Evolutionary conservation across 2,888 invertebrate species (phyloP).

Genomic region (Schizaphis graminum): DNA sequence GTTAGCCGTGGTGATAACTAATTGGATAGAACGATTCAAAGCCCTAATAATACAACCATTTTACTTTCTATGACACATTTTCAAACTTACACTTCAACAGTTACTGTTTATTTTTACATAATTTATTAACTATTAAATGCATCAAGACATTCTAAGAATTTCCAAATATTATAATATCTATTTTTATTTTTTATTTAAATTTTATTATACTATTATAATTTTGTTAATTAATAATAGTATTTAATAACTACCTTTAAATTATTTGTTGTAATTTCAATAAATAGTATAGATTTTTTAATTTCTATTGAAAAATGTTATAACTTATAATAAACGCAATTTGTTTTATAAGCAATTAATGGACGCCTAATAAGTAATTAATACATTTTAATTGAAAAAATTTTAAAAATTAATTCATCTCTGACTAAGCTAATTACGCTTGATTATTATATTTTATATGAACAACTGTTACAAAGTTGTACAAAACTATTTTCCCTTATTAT

Average conservation of each 20-base stretch:
- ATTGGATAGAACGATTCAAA: too few species aligned
- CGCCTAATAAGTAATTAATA: not conserved
- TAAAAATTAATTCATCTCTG: not conserved
- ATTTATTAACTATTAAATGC: too few species aligned
- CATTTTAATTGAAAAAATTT: not conserved
- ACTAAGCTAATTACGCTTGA: not conserved
- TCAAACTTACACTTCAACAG: too few species aligned
- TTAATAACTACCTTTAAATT: not conserved
- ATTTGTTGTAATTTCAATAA: not conserved
- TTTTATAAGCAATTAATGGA: not conserved
- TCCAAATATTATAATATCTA: too few species aligned
- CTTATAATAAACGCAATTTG: too few species aligned
- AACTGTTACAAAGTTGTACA: not conserved
- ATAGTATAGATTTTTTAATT: not conserved
- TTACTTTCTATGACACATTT: too few species aligned
- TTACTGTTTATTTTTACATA: too few species aligned
- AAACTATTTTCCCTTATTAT: not conserved
- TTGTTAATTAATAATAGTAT: not conserved
- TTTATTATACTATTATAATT: not conserved
- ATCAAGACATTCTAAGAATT: too few species aligned
- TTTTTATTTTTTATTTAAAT: too few species aligned
- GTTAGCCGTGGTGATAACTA: too few species aligned
- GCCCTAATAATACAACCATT: too few species aligned
- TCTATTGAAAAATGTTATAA: too few species aligned
- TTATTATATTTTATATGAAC: not conserved